Evolutionary conservation across 37 sponge, comb jelly and placozoan species (phyloP).

Genomic region (Cliona cf. orientalis): DNA sequence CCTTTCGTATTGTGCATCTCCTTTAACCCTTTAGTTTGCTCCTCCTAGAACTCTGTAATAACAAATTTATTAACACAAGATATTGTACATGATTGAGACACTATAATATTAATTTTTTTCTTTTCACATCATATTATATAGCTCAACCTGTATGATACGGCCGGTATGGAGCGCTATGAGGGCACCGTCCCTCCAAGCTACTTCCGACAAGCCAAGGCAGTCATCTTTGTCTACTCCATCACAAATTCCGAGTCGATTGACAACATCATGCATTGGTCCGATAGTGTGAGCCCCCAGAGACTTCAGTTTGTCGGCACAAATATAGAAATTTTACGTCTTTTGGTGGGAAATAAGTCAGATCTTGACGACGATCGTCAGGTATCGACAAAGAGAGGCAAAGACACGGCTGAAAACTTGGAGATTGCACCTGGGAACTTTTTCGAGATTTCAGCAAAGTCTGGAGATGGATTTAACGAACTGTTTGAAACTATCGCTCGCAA

Average conservation of each 20-base stretch:
- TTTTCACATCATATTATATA: no score
- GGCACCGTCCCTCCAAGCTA: conserved; percentile 77
- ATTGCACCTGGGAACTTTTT: conserved; percentile 41
- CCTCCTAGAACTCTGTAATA: not conserved
- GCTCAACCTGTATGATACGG: conserved; percentile 80
- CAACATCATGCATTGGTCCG: conserved; percentile 47
- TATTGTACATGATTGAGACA: no score
- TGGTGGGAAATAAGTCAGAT: conserved; percentile 73
- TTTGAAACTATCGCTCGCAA: conserved; percentile 52
- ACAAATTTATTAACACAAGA: not conserved
- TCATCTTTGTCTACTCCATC: conserved; percentile 64
- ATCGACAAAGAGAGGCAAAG: not conserved
- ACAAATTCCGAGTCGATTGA: conserved; percentile 35
- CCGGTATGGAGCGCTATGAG: conserved; percentile 72
- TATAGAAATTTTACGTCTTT: not conserved
- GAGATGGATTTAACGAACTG: conserved; percentile 57
- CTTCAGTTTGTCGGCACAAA: conserved; percentile 13
- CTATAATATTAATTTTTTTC: no score
- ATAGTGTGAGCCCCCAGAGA: conserved; percentile 26
- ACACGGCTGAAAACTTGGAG: conserved; percentile 33
- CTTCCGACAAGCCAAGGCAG: conserved; percentile 61
- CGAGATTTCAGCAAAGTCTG: conserved; percentile 59
- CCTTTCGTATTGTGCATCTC: not conserved
- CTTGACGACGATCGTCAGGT: conserved; percentile 35
- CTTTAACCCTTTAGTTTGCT: not conserved